Percentiles rank a stretch among this genome's conserved stretches.
These are phyloP conservation scores for Chorisops tibialis DNA, from an alignment of 2,888 invertebrate genomes.

Conservation along the genomic window DNA sequence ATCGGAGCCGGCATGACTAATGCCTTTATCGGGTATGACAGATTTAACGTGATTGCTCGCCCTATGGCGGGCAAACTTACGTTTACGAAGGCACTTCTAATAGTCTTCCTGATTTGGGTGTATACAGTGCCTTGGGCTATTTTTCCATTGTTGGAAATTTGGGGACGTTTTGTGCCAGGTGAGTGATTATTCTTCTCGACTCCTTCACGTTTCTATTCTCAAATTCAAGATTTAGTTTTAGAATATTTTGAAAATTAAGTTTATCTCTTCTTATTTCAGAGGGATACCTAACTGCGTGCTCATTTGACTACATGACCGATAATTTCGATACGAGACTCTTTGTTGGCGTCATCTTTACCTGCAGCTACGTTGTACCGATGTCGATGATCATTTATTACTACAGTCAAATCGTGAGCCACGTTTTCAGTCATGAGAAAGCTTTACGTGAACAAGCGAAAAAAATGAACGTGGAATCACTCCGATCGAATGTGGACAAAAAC, in stretches of 20 bases:
- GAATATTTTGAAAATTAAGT: neutral
- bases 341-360: slow-evolving; percentile 70
- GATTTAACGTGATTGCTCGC: slow-evolving; percentile 71
- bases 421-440: slow-evolving; percentile 81
- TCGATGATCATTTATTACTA: slow-evolving; percentile 76
- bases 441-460: slow-evolving; percentile 78
- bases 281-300: slow-evolving; percentile 84
- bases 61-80: slow-evolving; percentile 79
- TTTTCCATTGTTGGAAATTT: slow-evolving; percentile 73
- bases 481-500: slow-evolving; percentile 64
- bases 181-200: too few species aligned
- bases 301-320: slow-evolving; percentile 77
- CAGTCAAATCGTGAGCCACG: slow-evolving; percentile 81
- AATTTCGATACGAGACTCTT: slow-evolving; percentile 76
- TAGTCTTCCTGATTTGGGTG: slow-evolving; percentile 70
- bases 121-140: slow-evolving; percentile 78
- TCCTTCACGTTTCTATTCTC: neutral
- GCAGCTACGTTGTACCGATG: slow-evolving; percentile 77
- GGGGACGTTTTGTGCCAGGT: slow-evolving; percentile 78
- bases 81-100: slow-evolving; percentile 69
- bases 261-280: slow-evolving; percentile 55
- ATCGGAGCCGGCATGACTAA: slow-evolving; percentile 79
- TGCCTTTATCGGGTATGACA: slow-evolving; percentile 79
- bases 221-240: neutral
- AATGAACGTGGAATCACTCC: slow-evolving; percentile 84